These are phyloP conservation scores for Cheilosia grossa DNA, from an alignment of 2,888 invertebrate species.

Conservation along the genomic window DNA sequence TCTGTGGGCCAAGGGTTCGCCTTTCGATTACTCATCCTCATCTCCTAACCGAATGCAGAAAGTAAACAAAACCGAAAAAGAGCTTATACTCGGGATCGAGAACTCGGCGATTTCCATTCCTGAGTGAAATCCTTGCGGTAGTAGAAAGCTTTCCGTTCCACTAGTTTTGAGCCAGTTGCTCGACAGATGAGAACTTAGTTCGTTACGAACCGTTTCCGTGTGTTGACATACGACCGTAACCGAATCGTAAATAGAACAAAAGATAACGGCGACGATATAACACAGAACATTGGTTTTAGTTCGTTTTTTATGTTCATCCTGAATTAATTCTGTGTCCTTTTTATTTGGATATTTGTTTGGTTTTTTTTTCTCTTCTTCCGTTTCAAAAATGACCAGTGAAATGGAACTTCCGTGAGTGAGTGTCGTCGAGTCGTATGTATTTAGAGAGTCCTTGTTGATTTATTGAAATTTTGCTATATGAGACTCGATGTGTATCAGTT, in stretches of 20 bases:
- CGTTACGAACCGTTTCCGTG: conserved; percentile 71
- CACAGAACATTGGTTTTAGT: conserved; percentile 59
- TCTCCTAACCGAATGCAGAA: conserved; percentile 9
- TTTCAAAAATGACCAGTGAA: conserved; percentile 1
- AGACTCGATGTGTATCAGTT: not conserved
- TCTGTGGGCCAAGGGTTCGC: not conserved
- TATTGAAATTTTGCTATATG: not conserved
- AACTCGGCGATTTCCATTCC: conserved; percentile 45
- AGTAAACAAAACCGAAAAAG: conserved; percentile 62
- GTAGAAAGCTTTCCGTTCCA: conserved; percentile 26
- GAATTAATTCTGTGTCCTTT: conserved; percentile 38
- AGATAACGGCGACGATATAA: conserved; percentile 61
- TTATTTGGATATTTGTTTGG: conserved; percentile 13
- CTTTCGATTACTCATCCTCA: conserved; percentile 25
- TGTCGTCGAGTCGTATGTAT: conserved; percentile 53
- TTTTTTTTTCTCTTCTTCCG: conserved; percentile 3
- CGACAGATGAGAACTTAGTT: conserved; percentile 59
- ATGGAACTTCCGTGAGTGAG: conserved; percentile 9
- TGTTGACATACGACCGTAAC: conserved; percentile 44
- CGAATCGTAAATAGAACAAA: conserved; percentile 29
- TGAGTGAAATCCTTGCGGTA: conserved; percentile 39
- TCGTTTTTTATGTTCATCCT: conserved; percentile 33
- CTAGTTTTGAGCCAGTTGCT: conserved; percentile 27
- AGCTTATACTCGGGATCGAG: conserved; percentile 28
- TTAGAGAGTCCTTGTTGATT: conserved; percentile 21